These are phyloP conservation scores for Sphecodes monilicornis DNA, from an alignment of 2,888 invertebrate species.

Conservation along the genomic window DNA sequence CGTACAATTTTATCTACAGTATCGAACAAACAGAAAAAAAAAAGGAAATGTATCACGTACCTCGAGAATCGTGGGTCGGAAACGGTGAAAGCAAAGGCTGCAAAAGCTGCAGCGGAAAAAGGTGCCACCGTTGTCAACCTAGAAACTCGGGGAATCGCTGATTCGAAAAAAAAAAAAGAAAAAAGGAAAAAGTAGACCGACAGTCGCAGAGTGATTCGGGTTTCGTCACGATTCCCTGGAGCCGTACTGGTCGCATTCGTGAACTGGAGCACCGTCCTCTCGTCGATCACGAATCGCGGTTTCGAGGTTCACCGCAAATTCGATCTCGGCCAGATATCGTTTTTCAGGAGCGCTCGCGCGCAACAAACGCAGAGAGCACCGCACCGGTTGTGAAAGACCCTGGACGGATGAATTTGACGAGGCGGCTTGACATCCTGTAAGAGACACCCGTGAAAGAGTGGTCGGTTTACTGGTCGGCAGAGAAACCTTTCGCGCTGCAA, in stretches of 20 bases:
- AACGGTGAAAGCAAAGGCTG: not conserved
- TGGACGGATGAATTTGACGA: slow-evolving; percentile 35
- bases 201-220: slow-evolving; percentile 3
- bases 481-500: not conserved
- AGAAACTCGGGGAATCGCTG: not conserved
- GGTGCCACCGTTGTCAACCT: not conserved
- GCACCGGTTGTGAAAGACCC: slow-evolving; percentile 42
- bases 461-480: not conserved
- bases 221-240: slow-evolving; percentile 7
- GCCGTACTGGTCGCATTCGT: slow-evolving; percentile 17
- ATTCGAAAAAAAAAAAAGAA: not conserved
- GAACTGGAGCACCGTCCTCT: slow-evolving; percentile 53
- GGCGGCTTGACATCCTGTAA: slow-evolving; percentile 25
- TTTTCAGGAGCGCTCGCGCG: slow-evolving; percentile 52
- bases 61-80: not conserved
- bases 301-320: slow-evolving; percentile 64
- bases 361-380: slow-evolving; percentile 17
- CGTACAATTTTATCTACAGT: not conserved
- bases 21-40: not conserved
- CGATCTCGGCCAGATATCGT: slow-evolving; percentile 59
- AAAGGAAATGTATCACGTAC: not conserved
- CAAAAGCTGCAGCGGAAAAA: not conserved
- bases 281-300: slow-evolving; percentile 57
- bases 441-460: not conserved
- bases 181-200: slow-evolving; percentile 1